phyloP scores from a whole-genome alignment of 1,140 invertebrate genomes.

The Mamestra configurata region DNA sequence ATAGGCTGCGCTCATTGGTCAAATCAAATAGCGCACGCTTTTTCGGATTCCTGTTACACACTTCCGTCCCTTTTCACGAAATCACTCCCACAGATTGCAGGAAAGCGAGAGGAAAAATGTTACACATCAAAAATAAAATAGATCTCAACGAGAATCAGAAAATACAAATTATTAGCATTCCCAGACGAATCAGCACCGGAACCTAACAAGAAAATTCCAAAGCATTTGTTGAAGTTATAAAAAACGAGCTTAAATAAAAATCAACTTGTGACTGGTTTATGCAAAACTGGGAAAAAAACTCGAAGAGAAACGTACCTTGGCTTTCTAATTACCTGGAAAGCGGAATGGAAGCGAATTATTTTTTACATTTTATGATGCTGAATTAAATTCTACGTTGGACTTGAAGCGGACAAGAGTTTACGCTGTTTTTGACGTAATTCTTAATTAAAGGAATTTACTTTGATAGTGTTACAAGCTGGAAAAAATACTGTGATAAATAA shows the following conservation, averaged over 20 bases:
- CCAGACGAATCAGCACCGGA: too few relatives aligned
- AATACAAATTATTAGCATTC: too few relatives aligned
- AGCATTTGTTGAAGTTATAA: background rate
- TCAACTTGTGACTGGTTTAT: background rate
- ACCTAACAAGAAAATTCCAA: background rate
- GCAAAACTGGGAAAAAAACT: constrained; percentile 22
- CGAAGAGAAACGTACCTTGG: constrained; percentile 19
- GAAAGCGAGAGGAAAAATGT: too few relatives aligned
- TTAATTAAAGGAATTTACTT: constrained; percentile 12
- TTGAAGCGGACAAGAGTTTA: constrained; percentile 10
- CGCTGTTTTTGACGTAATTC: constrained; percentile 2
- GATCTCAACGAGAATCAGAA: too few relatives aligned
- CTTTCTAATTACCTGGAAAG: constrained; percentile 33
- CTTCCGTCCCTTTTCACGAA: too few relatives aligned
- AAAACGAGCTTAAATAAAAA: constrained; percentile 1
- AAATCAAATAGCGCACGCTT: too few relatives aligned
- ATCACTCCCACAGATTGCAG: too few relatives aligned
- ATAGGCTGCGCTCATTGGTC: too few relatives aligned
- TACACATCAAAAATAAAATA: too few relatives aligned
- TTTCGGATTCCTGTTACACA: too few relatives aligned
- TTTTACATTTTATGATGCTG: constrained; percentile 24
- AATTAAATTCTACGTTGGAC: constrained; percentile 14
- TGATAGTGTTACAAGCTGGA: background rate
- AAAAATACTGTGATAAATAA: too few relatives aligned
- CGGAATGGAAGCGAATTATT: constrained; percentile 16